Percentiles rank a stretch among this genome's conserved stretches.
These are phyloP conservation scores for Helicoverpa zea DNA, from an alignment of 1,140 invertebrate genomes.

Conservation along the genomic window DNA sequence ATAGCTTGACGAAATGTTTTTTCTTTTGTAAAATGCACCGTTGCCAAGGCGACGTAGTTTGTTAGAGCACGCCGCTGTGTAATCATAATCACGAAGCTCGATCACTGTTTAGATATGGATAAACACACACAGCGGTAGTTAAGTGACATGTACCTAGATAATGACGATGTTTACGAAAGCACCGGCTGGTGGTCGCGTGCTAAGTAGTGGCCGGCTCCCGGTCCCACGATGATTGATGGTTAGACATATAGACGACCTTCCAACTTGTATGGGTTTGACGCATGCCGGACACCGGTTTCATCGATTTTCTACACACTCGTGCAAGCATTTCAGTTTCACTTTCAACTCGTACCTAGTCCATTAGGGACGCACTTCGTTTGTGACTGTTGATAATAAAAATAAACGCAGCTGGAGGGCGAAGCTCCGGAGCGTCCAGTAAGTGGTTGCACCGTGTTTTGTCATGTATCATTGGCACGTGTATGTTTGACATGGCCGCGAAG, in stretches of 20 bases:
- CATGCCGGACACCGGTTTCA: slow-evolving; percentile 70
- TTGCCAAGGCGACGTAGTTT: slow-evolving; percentile 70
- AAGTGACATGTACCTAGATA: slow-evolving; percentile 32
- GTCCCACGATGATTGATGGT: slow-evolving; percentile 71
- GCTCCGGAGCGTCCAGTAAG: slow-evolving; percentile 55
- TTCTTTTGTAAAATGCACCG: slow-evolving; percentile 65
- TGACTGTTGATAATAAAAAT: slow-evolving; percentile 35
- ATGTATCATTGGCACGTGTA: slow-evolving; percentile 66
- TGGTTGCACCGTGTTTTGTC: slow-evolving; percentile 55
- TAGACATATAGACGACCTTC: slow-evolving; percentile 66
- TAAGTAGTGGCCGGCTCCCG: slow-evolving; percentile 53
- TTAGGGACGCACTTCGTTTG: slow-evolving; percentile 56
- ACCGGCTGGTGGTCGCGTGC: slow-evolving; percentile 57
- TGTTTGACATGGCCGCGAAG: slow-evolving; percentile 77
- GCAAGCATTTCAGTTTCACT: slow-evolving; percentile 73
- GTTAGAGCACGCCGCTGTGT: slow-evolving; percentile 66
- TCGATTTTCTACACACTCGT: slow-evolving; percentile 75
- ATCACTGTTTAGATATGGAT: slow-evolving; percentile 46
- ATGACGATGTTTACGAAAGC: slow-evolving; percentile 53
- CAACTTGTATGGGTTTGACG: slow-evolving; percentile 67
- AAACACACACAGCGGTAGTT: slow-evolving; percentile 32
- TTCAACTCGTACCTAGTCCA: slow-evolving; percentile 67
- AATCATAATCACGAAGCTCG: slow-evolving; percentile 52
- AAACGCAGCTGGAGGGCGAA: slow-evolving; percentile 40
- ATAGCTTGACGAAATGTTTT: slow-evolving; percentile 62